These are phyloP conservation scores for Fopius arisanus DNA, from an alignment of 1,140 invertebrate genomes.

Conservation along the genomic window DNA sequence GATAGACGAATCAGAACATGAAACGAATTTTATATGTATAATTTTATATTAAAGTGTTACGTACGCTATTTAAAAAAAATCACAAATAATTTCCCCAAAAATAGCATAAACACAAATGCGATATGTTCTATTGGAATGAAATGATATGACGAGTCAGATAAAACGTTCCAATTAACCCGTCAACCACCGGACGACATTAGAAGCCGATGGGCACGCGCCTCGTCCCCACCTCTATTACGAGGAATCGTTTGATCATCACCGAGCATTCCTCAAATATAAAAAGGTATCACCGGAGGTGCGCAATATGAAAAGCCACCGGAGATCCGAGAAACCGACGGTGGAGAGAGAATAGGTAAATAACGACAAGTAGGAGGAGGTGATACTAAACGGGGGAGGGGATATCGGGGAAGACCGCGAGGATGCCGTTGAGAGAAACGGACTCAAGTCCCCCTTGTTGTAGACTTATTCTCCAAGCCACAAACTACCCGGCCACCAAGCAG, in stretches of 20 bases:
- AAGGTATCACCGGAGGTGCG: neutral
- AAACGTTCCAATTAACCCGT: too few relatives aligned
- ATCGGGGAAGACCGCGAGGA: neutral
- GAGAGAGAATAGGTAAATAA: conserved; percentile 9
- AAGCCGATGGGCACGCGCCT: neutral
- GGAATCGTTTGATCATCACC: neutral
- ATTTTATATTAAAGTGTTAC: too few relatives aligned
- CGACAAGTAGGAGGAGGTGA: conserved; percentile 2
- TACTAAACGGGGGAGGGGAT: neutral
- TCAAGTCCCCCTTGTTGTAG: conserved; percentile 9
- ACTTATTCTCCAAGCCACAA: conserved; percentile 46
- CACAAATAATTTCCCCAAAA: too few relatives aligned
- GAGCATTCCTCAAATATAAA: neutral
- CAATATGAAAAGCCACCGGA: too few relatives aligned
- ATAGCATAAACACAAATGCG: too few relatives aligned
- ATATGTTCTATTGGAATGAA: too few relatives aligned
- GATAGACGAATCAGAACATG: too few relatives aligned
- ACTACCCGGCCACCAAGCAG: conserved; percentile 60
- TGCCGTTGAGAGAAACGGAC: neutral
- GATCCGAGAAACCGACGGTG: neutral
- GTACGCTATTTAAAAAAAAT: too few relatives aligned
- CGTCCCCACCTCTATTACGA: neutral
- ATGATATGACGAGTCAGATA: too few relatives aligned
- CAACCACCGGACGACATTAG: too few relatives aligned
- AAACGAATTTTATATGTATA: too few relatives aligned